These are phyloP conservation scores for Oryctes rhinoceros DNA, from an alignment of 1,140 invertebrate genomes.

Conservation along the genomic window DNA sequence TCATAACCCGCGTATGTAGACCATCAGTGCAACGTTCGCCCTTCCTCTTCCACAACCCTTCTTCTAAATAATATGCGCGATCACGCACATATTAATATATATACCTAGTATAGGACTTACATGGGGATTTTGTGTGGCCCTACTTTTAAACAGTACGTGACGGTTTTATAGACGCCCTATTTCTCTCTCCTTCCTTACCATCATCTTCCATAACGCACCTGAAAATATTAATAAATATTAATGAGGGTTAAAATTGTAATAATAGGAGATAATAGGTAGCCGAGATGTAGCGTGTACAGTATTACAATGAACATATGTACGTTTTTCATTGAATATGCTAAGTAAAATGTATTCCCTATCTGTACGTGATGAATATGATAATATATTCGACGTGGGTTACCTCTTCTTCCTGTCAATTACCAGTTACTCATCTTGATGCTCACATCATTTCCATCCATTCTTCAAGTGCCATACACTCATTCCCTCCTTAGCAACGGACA, in stretches of 20 bases:
- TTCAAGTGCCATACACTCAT: not conserved
- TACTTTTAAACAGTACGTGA: conserved; percentile 17
- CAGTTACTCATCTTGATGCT: conserved; percentile 22
- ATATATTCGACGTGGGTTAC: conserved; percentile 1
- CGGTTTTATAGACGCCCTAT: not conserved
- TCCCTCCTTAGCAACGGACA: not conserved
- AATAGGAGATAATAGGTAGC: conserved; percentile 36
- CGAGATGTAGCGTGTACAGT: conserved; percentile 17
- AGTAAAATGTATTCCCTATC: not conserved
- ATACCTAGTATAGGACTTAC: not conserved
- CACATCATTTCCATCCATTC: not conserved
- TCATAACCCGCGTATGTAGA: not conserved
- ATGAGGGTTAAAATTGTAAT: conserved; percentile 27
- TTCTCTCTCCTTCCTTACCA: not conserved
- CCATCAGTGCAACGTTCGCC: not conserved
- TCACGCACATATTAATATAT: conserved; percentile 31
- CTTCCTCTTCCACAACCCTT: not conserved
- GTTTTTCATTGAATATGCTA: conserved; percentile 27
- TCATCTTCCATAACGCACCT: conserved; percentile 20
- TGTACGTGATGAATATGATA: conserved; percentile 27
- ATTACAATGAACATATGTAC: conserved; percentile 21
- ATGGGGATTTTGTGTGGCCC: conserved; percentile 22
- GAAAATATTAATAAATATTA: conserved; percentile 38
- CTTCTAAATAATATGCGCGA: conserved; percentile 20
- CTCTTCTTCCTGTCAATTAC: conserved; percentile 35